phyloP scores from a whole-genome alignment of 2,888 invertebrate genomes.

The Prenolepis imparis region DNA sequence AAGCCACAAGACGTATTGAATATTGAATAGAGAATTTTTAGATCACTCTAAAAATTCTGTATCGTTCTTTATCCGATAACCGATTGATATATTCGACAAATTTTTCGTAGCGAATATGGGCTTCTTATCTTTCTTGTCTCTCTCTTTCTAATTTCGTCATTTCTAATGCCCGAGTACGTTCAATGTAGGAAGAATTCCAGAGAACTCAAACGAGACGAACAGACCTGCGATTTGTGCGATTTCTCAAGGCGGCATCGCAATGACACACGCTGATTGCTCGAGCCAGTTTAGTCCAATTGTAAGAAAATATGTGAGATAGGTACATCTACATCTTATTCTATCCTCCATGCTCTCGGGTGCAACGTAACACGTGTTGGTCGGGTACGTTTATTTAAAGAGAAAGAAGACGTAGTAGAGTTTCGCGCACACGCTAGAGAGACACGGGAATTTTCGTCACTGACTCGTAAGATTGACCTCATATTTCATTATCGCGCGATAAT shows the following conservation, averaged over 20 bases:
- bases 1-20: neutral
- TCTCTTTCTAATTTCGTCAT: too few species aligned
- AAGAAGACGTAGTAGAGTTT: conserved; percentile 75
- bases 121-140: too few species aligned
- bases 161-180: too few species aligned
- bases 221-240: too few species aligned
- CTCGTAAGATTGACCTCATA: conserved; percentile 76
- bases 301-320: neutral
- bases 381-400: conserved; percentile 79
- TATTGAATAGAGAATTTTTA: too few species aligned
- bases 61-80: neutral
- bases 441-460: conserved; percentile 73
- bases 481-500: conserved; percentile 31
- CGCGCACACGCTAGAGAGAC: conserved; percentile 71
- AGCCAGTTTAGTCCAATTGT: neutral
- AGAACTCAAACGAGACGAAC: neutral
- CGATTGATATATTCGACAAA: neutral
- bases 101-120: neutral
- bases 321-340: conserved; percentile 12
- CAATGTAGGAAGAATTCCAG: too few species aligned
- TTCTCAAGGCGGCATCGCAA: neutral
- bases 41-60: neutral
- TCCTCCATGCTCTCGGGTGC: conserved; percentile 67
- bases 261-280: neutral
- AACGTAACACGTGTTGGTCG: conserved; percentile 83